Conservation (phyloP, 2,113 vertebrate species). For the Cololabis saira region DNA sequence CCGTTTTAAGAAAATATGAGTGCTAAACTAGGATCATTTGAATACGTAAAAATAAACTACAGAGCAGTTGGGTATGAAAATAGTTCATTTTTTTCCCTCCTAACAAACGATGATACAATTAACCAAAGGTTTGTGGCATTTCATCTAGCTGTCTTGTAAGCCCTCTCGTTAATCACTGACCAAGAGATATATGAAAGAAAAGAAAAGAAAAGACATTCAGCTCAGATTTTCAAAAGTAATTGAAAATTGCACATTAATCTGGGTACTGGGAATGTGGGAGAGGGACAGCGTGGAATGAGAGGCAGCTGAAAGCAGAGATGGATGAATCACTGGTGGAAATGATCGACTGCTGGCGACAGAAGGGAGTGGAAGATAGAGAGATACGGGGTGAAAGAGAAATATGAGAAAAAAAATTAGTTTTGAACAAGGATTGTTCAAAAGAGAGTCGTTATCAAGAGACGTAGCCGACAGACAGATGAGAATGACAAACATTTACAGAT, state of each 20-base stretch:
- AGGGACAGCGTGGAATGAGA: slow-evolving; percentile 55
- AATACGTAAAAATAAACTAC: slow-evolving; percentile 94
- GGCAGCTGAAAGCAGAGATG: slow-evolving; percentile 25
- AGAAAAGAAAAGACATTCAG: slow-evolving; percentile 78
- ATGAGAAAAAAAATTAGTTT: not conserved
- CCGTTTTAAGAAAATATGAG: slow-evolving; percentile 87
- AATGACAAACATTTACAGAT: slow-evolving; percentile 92
- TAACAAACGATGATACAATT: slow-evolving; percentile 77
- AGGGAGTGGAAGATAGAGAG: not conserved
- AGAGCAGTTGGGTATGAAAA: slow-evolving; percentile 97
- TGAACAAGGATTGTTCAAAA: slow-evolving; percentile 19
- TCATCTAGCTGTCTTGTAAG: slow-evolving; percentile 69
- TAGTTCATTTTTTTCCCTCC: slow-evolving; percentile 82
- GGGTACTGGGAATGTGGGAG: slow-evolving; percentile 10
- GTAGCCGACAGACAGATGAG: slow-evolving; percentile 62
- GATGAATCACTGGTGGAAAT: not conserved
- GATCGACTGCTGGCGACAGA: slow-evolving; percentile 40
- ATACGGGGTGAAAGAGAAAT: not conserved
- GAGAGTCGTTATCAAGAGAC: slow-evolving; percentile 24
- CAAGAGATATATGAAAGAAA: slow-evolving; percentile 6
- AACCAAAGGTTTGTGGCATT: slow-evolving; percentile 76
- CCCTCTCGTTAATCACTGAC: slow-evolving; percentile 64
- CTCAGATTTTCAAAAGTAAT: slow-evolving; percentile 79
- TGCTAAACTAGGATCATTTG: slow-evolving; percentile 89
- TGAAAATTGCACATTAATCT: slow-evolving; percentile 86